phyloP scores from a whole-genome alignment of 2,797 vertebrate species.

The Darevskia nairensis region DNA sequence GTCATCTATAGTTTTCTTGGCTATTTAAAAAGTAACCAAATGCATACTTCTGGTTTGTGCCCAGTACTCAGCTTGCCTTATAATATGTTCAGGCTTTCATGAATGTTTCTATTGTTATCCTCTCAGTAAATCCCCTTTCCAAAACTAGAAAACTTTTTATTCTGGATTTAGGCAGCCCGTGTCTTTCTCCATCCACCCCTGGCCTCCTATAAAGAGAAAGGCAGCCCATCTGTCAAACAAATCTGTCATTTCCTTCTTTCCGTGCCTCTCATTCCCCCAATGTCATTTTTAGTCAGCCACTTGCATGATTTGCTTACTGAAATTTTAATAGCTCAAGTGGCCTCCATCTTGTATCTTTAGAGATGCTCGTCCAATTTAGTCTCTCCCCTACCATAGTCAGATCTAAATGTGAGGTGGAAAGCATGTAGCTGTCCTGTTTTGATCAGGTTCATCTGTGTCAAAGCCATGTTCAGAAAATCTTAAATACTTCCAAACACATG shows the following conservation, averaged over 20 bases:
- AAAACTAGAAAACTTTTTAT: constrained; percentile 34
- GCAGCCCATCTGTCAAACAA: constrained; percentile 47
- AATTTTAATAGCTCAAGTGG: constrained; percentile 37
- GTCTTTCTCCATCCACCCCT: not conserved
- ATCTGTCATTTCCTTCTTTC: constrained; percentile 52
- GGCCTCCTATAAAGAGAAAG: constrained; percentile 42
- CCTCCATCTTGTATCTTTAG: constrained; percentile 17
- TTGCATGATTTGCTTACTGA: constrained; percentile 13
- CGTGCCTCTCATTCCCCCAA: constrained; percentile 34
- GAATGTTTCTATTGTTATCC: constrained; percentile 43
- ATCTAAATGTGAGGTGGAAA: not conserved
- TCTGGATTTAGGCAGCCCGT: not conserved
- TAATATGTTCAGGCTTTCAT: constrained; percentile 16
- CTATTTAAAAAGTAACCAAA: constrained; percentile 28
- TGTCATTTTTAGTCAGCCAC: constrained; percentile 46
- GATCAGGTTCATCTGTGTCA: not conserved
- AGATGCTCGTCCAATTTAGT: not conserved
- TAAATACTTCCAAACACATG: not conserved
- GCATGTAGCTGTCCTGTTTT: not conserved
- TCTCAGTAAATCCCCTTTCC: constrained; percentile 34
- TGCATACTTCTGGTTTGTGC: not conserved
- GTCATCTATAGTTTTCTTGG: not conserved
- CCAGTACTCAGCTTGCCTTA: constrained; percentile 1
- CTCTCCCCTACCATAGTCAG: not conserved
- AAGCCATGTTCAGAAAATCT: not conserved